Evolutionary conservation across 1,140 invertebrate species (phyloP), one percentile per base, ranked within the genome.

Genomic region (Saccostrea cuccullata): DNA sequence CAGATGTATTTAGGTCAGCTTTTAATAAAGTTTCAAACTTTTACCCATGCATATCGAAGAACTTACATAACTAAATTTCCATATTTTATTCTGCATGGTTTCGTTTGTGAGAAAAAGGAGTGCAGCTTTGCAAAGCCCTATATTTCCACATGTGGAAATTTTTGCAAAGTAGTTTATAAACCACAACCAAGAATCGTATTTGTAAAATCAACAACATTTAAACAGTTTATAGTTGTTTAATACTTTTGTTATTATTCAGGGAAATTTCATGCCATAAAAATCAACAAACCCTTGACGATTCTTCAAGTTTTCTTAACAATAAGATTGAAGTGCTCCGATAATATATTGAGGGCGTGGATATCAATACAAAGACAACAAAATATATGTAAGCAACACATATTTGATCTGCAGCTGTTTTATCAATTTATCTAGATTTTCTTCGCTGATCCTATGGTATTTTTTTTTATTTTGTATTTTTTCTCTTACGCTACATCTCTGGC

Each of bases 371-470:
- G 70, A 30, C 70, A 36, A 77, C 11, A 77, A 77, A 77, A 30
- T 77, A 36, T 36, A 36, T 77, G 30, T 26, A 3, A 30, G 11
- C 8, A 30, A 77, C 30, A 47, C 9, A 77, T 36, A 77, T 30
- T 77, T 77, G 13, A 77, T 77, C 70, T 26, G 30, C 70, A 36
- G 70, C 70, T 77, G 70, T 30, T 77, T 30, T 77, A 12, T 77
- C 70, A 77, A 30, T 77, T 26, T 36, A 77, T 77, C 70, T 36
- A 30, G 70, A 77, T 77, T 30, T 77, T 77, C 70, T 77, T 77
- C 70, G 26, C 70, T 77, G 30, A 26, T 26, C 70, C 30, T 77
- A 30, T 15, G 70, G 11, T 77, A 77, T 77, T 23, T 64, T 77
- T 77, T 77, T 15, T 11, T 23, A n/a, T 26, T 36, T 77, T 77